A percentile compares a stretch with the other conserved stretches of the same genome.
Evolutionary conservation across 2,888 invertebrate genomes (phyloP).

Genomic region (Cyaniris semiargus): DNA sequence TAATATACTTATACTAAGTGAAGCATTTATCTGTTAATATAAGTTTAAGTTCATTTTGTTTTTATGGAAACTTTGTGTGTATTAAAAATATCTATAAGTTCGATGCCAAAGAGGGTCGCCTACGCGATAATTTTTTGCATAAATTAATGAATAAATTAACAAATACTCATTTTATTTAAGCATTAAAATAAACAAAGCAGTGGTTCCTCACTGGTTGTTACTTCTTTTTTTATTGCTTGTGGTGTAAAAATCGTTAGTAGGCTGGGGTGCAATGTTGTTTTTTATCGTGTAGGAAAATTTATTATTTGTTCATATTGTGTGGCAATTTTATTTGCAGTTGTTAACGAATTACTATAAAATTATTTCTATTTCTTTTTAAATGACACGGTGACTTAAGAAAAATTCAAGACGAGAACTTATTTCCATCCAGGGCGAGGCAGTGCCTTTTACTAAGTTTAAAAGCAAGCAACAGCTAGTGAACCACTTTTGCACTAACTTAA

Average conservation of each 20-base stretch:
- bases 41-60: neutral
- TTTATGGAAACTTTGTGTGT: neutral
- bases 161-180: neutral
- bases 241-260: neutral
- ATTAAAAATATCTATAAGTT: neutral
- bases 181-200: neutral
- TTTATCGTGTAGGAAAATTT: neutral
- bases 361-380: neutral
- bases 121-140: slow-evolving; percentile 26
- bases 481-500: neutral
- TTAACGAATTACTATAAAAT: neutral
- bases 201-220: neutral
- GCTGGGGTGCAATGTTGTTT: slow-evolving; percentile 7
- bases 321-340: neutral
- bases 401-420: neutral
- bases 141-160: neutral
- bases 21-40: slow-evolving; percentile 21
- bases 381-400: too few species aligned
- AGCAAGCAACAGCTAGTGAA: neutral
- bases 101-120: slow-evolving; percentile 27
- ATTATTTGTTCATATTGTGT: neutral
- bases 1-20: slow-evolving; percentile 5
- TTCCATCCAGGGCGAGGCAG: neutral
- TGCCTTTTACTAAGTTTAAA: neutral
- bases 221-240: neutral